Conservation (phyloP, 2,113 vertebrate genomes). For the Triplophysa siluroides region DNA sequence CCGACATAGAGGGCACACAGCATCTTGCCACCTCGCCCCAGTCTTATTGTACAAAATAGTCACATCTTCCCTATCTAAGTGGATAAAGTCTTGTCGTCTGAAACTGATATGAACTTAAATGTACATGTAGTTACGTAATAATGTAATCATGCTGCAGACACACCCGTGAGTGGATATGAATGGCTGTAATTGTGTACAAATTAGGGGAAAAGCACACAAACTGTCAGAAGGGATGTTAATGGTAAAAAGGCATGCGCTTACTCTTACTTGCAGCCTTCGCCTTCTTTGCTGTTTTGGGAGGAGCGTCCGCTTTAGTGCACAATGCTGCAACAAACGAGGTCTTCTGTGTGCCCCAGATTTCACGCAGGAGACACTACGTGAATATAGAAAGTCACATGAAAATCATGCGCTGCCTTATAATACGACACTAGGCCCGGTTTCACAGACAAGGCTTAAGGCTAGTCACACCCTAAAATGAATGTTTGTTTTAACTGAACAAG, state of each 20-base stretch:
- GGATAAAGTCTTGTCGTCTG: not conserved
- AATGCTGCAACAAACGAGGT: conserved; percentile 58
- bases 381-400: not conserved
- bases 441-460: too few species aligned
- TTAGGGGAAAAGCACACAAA: not conserved
- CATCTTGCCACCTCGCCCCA: too few species aligned
- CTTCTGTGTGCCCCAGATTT: conserved; percentile 62
- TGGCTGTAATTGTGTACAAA: not conserved
- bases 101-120: not conserved
- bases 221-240: not conserved
- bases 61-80: not conserved
- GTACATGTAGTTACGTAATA: not conserved
- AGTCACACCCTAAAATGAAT: too few species aligned
- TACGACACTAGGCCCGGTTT: too few species aligned
- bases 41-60: not conserved
- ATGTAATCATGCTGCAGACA: not conserved
- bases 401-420: not conserved
- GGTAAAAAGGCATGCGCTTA: conserved; percentile 53
- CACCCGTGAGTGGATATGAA: not conserved
- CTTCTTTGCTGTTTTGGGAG: conserved; percentile 62
- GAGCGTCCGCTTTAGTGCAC: conserved; percentile 66
- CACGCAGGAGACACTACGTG: conserved; percentile 65
- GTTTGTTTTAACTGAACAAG: too few species aligned
- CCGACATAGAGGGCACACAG: too few species aligned
- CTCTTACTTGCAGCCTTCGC: conserved; percentile 65